A percentile compares a stretch with the other conserved stretches of the same genome.
Conservation (phyloP, 2,888 invertebrate species). For the Laspeyria flexula region DNA sequence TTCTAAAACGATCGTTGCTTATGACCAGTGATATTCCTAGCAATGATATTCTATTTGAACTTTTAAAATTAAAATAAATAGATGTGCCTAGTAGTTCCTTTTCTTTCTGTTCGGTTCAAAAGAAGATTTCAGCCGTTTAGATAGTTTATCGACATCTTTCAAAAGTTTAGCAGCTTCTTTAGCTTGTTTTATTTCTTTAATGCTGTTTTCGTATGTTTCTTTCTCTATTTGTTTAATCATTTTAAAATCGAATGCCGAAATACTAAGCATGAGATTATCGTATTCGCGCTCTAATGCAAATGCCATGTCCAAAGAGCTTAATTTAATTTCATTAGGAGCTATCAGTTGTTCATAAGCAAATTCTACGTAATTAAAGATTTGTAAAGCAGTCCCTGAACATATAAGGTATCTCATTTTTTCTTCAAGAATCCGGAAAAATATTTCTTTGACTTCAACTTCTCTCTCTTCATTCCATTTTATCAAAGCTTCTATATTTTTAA, state of each 20-base stretch:
- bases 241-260: constrained; percentile 70
- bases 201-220: constrained; percentile 67
- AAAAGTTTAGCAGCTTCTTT: constrained; percentile 69
- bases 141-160: constrained; percentile 74
- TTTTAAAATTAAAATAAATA: too few relatives aligned
- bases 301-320: constrained; percentile 87
- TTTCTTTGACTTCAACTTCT: constrained; percentile 70
- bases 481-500: constrained; percentile 62
- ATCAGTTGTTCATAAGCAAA: constrained; percentile 88
- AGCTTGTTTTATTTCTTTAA: constrained; percentile 66
- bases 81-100: constrained; percentile 11
- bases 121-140: constrained; percentile 69
- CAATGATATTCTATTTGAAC: too few relatives aligned
- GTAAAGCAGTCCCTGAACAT: constrained; percentile 86
- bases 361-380: constrained; percentile 87
- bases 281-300: constrained; percentile 84
- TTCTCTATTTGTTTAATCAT: constrained; percentile 72
- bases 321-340: constrained; percentile 86
- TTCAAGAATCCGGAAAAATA: constrained; percentile 70
- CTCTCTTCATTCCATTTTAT: constrained; percentile 63
- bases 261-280: constrained; percentile 70
- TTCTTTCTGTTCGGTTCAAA: constrained; percentile 65
- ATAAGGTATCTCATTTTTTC: constrained; percentile 83
- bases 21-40: too few relatives aligned
- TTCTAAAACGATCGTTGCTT: not conserved